Conservation (phyloP, 2,113 vertebrate genomes). For the Peromyscus polionotus region DNA sequence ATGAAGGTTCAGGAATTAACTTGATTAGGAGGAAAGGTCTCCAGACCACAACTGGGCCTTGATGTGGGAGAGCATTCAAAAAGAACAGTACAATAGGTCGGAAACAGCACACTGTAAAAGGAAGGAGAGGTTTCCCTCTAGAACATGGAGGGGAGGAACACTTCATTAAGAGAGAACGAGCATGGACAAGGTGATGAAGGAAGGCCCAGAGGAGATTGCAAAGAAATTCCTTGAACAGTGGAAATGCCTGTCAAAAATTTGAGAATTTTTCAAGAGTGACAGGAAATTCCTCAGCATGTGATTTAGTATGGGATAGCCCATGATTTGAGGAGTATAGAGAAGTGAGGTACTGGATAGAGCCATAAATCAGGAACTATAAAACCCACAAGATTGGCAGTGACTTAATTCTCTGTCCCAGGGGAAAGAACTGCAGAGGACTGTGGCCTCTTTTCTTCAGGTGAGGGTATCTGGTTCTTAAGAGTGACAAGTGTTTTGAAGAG, state of each 20-base stretch:
- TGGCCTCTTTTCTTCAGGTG: background rate
- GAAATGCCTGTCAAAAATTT: background rate
- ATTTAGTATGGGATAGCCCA: background rate
- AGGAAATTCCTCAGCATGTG: background rate
- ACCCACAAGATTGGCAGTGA: background rate
- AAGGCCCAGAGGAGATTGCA: background rate
- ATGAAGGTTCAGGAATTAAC: background rate
- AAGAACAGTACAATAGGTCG: background rate
- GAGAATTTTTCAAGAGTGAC: background rate
- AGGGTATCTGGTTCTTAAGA: fast-evolving
- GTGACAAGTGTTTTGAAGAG: background rate
- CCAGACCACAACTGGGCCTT: background rate
- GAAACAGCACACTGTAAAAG: background rate
- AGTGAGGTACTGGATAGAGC: background rate
- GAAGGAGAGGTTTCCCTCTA: background rate
- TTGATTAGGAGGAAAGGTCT: background rate
- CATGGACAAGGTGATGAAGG: background rate
- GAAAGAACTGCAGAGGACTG: background rate
- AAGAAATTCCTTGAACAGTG: background rate
- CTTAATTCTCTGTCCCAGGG: background rate
- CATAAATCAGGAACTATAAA: background rate
- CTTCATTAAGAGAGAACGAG: background rate
- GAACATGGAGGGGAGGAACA: background rate
- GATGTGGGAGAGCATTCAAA: background rate
- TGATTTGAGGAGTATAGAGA: background rate